phyloP scores from a whole-genome alignment of 1,140 invertebrate genomes.

The Ceratina japonica region DNA sequence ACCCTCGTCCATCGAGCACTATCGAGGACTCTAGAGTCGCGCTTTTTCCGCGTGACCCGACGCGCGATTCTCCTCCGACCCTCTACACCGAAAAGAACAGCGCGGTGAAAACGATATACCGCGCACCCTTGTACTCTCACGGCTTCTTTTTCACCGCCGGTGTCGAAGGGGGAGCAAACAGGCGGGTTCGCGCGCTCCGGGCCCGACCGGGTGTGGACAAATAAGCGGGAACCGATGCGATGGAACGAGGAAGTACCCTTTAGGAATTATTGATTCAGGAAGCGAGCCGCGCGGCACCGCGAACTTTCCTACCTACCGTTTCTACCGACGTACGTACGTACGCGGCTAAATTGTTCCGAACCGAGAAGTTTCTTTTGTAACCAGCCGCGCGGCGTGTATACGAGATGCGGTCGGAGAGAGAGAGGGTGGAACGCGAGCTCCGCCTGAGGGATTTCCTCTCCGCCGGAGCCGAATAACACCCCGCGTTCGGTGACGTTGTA shows the following conservation, averaged over 20 bases:
- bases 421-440: neutral
- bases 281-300: neutral
- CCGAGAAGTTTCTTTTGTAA: neutral
- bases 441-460: neutral
- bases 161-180: conserved; percentile 16
- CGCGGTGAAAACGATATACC: conserved; percentile 29
- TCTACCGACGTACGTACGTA: neutral
- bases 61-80: conserved; percentile 15
- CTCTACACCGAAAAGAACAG: conserved; percentile 27
- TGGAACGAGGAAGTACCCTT: conserved; percentile 28
- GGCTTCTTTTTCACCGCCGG: neutral
- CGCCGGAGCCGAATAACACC: neutral
- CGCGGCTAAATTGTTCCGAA: neutral
- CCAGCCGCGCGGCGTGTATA: neutral
- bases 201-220: conserved; percentile 22
- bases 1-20: conserved; percentile 3
- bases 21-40: conserved; percentile 32
- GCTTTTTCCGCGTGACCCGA: conserved; percentile 2
- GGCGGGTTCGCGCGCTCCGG: neutral
- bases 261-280: conserved; percentile 36
- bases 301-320: neutral
- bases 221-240: conserved; percentile 7
- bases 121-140: too few species aligned
- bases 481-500: neutral
- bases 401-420: neutral